Evolutionary conservation across 2,797 vertebrate species (phyloP).

Genomic region (Agapornis canus): DNA sequence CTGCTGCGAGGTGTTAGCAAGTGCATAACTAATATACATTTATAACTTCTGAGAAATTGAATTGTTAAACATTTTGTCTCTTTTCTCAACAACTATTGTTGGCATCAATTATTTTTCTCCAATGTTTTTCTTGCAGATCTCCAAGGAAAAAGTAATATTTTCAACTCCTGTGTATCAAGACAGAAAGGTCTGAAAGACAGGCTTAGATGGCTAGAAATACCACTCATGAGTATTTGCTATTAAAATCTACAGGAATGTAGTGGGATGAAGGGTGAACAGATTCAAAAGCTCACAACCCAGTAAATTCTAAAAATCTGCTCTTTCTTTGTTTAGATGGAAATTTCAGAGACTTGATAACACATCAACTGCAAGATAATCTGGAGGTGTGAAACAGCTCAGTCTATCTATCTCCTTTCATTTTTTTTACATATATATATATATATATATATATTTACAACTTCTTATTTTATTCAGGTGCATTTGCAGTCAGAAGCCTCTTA

Average conservation of each 20-base stretch:
- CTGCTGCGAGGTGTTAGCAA: constrained; percentile 49
- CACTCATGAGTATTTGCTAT: constrained; percentile 10
- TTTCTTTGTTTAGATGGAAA: constrained; percentile 69
- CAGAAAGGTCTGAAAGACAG: constrained; percentile 21
- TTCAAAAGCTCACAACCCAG: constrained; percentile 49
- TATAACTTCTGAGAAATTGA: neutral
- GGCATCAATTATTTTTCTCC: constrained; percentile 31
- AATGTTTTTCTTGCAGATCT: constrained; percentile 12
- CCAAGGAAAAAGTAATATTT: constrained; percentile 20
- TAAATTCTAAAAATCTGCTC: constrained; percentile 48
- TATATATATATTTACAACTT: neutral
- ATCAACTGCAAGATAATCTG: constrained; percentile 23
- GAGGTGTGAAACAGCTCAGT: constrained; percentile 49
- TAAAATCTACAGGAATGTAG: neutral
- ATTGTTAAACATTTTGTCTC: constrained; percentile 36
- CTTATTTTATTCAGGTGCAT: constrained; percentile 72
- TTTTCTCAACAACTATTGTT: constrained; percentile 32
- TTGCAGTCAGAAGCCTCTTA: constrained; percentile 69
- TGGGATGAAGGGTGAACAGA: constrained; percentile 38
- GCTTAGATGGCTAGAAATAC: constrained; percentile 41
- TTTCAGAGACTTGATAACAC: constrained; percentile 53
- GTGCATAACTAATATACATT: neutral
- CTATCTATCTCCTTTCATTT: neutral
- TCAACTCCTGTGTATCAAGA: neutral
- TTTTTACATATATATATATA: neutral